phyloP scores from a whole-genome alignment of 2,113 vertebrate species.

The Perca fluviatilis region DNA sequence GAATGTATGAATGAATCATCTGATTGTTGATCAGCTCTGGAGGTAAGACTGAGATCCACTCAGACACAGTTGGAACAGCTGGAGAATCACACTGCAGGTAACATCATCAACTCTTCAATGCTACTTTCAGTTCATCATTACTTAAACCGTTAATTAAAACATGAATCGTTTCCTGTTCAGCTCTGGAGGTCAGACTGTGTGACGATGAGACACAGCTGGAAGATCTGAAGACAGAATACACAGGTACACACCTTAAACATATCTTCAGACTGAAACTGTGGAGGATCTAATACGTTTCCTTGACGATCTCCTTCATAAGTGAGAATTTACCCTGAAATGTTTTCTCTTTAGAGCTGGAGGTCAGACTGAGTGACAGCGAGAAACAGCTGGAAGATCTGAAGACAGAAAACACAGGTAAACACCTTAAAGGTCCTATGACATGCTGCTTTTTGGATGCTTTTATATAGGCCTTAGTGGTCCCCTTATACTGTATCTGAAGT shows the following conservation, averaged over 20 bases:
- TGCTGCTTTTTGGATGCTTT: no score
- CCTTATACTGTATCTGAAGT: no score
- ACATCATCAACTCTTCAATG: background rate
- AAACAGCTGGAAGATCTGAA: no score
- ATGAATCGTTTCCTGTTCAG: background rate
- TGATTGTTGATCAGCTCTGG: constrained; percentile 13
- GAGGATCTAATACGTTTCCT: background rate
- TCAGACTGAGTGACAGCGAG: no score
- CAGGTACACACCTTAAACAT: no score
- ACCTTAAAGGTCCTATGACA: no score
- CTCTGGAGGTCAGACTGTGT: constrained; percentile 18
- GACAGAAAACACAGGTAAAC: no score
- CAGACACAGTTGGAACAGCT: constrained; percentile 37
- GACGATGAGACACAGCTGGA: constrained; percentile 36
- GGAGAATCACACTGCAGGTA: background rate
- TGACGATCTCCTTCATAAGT: background rate
- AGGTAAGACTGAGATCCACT: constrained; percentile 19
- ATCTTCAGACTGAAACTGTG: background rate
- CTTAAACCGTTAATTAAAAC: background rate
- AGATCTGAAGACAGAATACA: background rate
- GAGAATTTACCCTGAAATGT: no score
- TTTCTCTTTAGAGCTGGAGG: no score
- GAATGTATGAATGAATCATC: no score
- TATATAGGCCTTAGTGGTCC: no score
- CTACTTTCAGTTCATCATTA: background rate